Evolutionary conservation across 2,113 vertebrate species (phyloP), one percentile per base, ranked within the genome.

Genomic region (Siniperca chuatsi): DNA sequence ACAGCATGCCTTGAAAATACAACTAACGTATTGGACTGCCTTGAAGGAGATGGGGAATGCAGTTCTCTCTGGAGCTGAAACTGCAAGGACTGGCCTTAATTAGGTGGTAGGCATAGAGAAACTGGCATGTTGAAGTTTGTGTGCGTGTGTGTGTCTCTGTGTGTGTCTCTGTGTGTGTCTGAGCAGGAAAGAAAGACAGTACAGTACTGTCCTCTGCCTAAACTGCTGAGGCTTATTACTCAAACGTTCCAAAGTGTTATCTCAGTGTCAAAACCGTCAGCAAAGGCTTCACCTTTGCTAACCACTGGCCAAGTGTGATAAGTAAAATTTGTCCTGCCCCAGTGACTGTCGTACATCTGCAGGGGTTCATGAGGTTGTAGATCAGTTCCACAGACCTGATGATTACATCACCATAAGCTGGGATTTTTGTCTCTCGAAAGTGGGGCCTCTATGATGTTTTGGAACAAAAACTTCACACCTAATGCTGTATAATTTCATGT

Each of bases 1-100:
- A 94, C 82, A 84, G 80, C 72, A 67, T 91, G 81, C 84, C 81
- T 94, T 93, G 88, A 91, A 94, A 93, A 92, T 84, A 92, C 86
- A 89, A 89, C 89, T 91, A 91, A 91, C 75, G 77, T 57, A 87
- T 64, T 88, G 89, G 90, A 82, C 82, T 93, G 87, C 90, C 91
- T 94, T 91, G 72, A 93, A 95, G 90, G 81, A 91, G 62, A 90
- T 48, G 64, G 76, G 77, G 78, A 92, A 85, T 89, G 78, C 83
- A 90, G 90, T 93, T 88, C 90, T 93, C 89, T 91, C 86, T 89
- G 79, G 82, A 90, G 83, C 87, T 78, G 87, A 91, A 92, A 90
- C 91, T 93, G 93, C 90, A 92, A 92, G 91, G 89, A 87, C 88
- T 88, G 84, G 87, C 78, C 87, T 93, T 96, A 93, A 96, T 96